These are phyloP conservation scores for Diorhabda elongata DNA, from an alignment of 1,140 invertebrate genomes.

Conservation along the genomic window DNA sequence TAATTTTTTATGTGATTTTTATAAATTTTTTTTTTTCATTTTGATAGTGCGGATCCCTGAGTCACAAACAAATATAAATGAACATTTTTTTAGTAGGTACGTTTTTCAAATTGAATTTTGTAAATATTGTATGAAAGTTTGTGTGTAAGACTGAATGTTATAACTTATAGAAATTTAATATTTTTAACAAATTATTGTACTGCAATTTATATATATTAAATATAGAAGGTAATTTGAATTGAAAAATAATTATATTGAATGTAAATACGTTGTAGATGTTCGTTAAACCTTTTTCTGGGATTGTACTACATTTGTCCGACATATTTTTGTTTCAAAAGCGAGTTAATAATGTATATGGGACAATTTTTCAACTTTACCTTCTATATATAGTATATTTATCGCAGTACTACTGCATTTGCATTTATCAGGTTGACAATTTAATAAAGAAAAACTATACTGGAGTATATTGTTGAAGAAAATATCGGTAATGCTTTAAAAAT, in stretches of 20 bases:
- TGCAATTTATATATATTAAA: constrained; percentile 6
- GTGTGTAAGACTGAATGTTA: constrained; percentile 26
- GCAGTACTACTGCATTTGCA: constrained; percentile 23
- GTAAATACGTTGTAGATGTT: too few species aligned
- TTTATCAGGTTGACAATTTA: constrained; percentile 19
- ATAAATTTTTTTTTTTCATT: constrained; percentile 26
- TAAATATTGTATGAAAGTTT: constrained; percentile 38
- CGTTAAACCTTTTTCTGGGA: too few species aligned
- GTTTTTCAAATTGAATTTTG: constrained; percentile 35
- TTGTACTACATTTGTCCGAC: too few species aligned
- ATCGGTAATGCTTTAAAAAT: not conserved
- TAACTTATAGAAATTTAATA: constrained; percentile 27
- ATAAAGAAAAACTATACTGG: not conserved
- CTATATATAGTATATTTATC: not conserved
- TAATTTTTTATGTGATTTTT: constrained; percentile 35
- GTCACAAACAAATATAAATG: constrained; percentile 22
- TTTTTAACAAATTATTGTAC: constrained; percentile 25
- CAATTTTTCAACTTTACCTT: too few species aligned
- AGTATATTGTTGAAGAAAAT: not conserved
- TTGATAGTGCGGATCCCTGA: constrained; percentile 14
- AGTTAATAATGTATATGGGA: too few species aligned
- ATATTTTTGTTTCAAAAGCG: too few species aligned
- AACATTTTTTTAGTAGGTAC: constrained; percentile 28
- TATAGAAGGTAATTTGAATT: constrained; percentile 5
- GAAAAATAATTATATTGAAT: not conserved